Evolutionary conservation across 2,888 invertebrate genomes (phyloP).

Genomic region (Antheraea assamensis): DNA sequence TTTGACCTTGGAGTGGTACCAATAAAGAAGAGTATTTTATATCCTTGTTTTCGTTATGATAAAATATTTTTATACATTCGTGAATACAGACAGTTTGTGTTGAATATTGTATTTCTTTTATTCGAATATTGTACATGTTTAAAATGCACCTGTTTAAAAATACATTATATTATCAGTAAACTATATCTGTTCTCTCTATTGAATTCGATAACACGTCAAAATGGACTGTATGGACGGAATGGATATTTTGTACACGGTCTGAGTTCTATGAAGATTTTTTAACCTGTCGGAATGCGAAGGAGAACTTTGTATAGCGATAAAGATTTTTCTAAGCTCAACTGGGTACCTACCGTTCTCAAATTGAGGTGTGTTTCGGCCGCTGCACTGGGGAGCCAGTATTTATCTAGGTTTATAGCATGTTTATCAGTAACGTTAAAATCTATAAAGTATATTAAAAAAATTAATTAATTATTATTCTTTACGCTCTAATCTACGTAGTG

Average conservation of each 20-base stretch:
- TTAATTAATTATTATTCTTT: too few species aligned
- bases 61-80: neutral
- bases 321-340: too few species aligned
- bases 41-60: conserved; percentile 16
- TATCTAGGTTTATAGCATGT: too few species aligned
- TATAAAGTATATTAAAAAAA: too few species aligned
- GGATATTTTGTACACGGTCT: neutral
- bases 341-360: too few species aligned
- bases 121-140: neutral
- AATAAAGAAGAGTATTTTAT: conserved; percentile 13
- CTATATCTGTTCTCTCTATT: too few species aligned
- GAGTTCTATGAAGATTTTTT: neutral
- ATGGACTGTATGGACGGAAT: neutral
- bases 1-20: conserved; percentile 47
- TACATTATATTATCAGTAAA: neutral
- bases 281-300: neutral
- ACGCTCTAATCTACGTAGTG: neutral
- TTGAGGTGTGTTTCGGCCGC: too few species aligned
- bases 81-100: too few species aligned
- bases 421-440: too few species aligned
- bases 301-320: too few species aligned
- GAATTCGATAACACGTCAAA: too few species aligned
- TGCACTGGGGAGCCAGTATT: too few species aligned
- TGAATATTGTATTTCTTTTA: neutral
- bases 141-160: neutral